Evolutionary conservation across 2,113 vertebrate species (phyloP).

Genomic region (Plestiodon gilberti): DNA sequence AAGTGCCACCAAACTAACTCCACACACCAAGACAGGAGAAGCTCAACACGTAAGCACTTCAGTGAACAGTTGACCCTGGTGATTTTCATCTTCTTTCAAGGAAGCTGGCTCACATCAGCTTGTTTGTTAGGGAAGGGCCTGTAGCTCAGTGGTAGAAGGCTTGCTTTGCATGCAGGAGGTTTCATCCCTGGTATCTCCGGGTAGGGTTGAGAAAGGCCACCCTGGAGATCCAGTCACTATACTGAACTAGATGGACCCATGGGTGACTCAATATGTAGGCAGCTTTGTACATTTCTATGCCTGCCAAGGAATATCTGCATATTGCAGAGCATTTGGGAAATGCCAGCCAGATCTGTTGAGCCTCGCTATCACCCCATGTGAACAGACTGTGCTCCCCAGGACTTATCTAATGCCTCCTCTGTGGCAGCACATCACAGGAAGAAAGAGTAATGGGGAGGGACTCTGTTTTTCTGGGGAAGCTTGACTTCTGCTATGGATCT

Average conservation of each 20-base stretch:
- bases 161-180: too few species aligned
- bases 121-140: not conserved
- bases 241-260: too few species aligned
- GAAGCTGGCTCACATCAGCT: not conserved
- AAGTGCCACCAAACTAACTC: not conserved
- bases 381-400: not conserved
- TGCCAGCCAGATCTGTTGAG: not conserved
- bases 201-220: too few species aligned
- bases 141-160: too few species aligned
- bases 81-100: not conserved
- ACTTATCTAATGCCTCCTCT: not conserved
- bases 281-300: too few species aligned
- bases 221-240: too few species aligned
- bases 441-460: not conserved
- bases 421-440: not conserved
- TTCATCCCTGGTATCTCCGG: too few species aligned
- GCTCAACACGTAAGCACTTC: not conserved
- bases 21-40: not conserved
- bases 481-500: not conserved
- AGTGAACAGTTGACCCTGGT: not conserved
- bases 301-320: not conserved
- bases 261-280: too few species aligned
- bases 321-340: not conserved
- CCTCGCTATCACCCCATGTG: not conserved
- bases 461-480: not conserved